Evolutionary conservation across 2,888 invertebrate genomes (phyloP), one percentile per base, ranked within the genome.

Genomic region (Diplolepis rosae): DNA sequence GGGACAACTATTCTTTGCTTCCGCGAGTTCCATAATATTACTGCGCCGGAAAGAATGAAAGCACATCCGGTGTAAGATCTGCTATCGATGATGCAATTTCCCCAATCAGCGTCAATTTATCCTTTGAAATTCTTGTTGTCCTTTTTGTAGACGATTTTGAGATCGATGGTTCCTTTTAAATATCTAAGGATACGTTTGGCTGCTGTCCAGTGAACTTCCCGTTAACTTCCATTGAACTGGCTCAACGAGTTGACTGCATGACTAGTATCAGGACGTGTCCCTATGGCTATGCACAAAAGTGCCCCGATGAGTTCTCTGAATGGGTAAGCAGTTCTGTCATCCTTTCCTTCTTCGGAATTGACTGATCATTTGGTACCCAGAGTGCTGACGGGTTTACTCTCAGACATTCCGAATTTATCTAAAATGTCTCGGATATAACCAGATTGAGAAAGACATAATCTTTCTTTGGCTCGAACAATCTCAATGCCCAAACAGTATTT

Each of bases 81-180:
- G 2, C 66, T 18, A 45, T 66, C 66, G 3, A 45, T 66, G 27
- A 24, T 11, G 27, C 45, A 66, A 4, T 22, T 13, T 2, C 6
- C 48, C 66, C 66, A 45, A 32, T 66, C 45, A 1, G 66, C 45
- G 11, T 66, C 45, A 7, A 39, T 22, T 13, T n/a, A 66, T 24
- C 66, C 66, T 5, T 2, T 32, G 1, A 66, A 13, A 15, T 24
- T 27, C 65, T 65, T 42, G 1, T 35, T n/a, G 13, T 27, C 27
- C 42, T 27, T 42, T 13, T 18, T 30, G 42, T 42, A 65, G n/a
- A 65, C 28, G 2, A 65, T 22, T 11, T 39, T 48, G 0, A 42
- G 28, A 42, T 66, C 18, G n/a, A 66, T 48, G 13, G 48, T 66
- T 28, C 66, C 66, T 66, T 66, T 48, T 6, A 66, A 18, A 18